phyloP scores from a whole-genome alignment of 2,113 vertebrate genomes.

The Epinephelus cyanopodus region DNA sequence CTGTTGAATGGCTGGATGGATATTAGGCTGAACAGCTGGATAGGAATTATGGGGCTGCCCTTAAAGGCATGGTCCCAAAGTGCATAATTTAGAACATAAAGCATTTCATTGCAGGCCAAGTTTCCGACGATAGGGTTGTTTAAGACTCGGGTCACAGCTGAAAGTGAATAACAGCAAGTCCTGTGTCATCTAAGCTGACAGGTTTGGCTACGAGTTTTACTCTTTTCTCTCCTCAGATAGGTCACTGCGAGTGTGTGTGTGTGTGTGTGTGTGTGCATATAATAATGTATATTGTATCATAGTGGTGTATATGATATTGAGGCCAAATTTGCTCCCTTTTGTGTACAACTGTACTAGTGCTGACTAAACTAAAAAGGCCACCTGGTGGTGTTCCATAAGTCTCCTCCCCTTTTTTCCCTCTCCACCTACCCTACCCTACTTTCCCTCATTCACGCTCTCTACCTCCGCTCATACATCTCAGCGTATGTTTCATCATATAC shows the following conservation, averaged over 20 bases:
- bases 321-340: slow-evolving; percentile 45
- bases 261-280: slow-evolving; percentile 21
- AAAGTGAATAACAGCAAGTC: slow-evolving; percentile 49
- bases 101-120: slow-evolving; percentile 64
- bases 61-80: slow-evolving; percentile 70
- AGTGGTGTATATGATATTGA: not conserved
- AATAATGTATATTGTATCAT: not conserved
- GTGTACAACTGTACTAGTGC: slow-evolving; percentile 53
- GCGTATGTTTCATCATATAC: slow-evolving; percentile 34
- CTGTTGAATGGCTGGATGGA: slow-evolving; percentile 58
- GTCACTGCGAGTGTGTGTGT: slow-evolving; percentile 28
- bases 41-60: slow-evolving; percentile 68
- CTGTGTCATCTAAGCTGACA: slow-evolving; percentile 37
- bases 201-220: slow-evolving; percentile 26
- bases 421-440: slow-evolving; percentile 9
- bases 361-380: slow-evolving; percentile 73
- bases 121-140: slow-evolving; percentile 50
- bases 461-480: not conserved
- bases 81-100: slow-evolving; percentile 74
- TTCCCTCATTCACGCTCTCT: not conserved
- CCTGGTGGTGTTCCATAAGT: slow-evolving; percentile 50
- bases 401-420: not conserved
- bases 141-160: slow-evolving; percentile 34
- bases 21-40: slow-evolving; percentile 73
- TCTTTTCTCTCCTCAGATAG: slow-evolving; percentile 23